Conservation (phyloP, 2,888 invertebrate species). For the Autographa gamma region DNA sequence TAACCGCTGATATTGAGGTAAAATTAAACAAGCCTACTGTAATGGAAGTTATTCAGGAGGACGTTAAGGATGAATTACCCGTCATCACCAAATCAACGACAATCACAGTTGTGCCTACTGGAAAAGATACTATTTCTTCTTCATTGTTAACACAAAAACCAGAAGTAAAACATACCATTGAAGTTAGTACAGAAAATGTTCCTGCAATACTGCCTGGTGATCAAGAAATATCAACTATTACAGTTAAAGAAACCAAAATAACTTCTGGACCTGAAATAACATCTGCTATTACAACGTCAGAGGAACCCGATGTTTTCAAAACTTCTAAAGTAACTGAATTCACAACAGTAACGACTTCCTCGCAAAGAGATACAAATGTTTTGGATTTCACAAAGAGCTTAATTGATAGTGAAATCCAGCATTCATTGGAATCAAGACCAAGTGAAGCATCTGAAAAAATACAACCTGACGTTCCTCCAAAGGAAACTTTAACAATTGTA, state of each 20-base stretch:
- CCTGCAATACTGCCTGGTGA: slow-evolving; percentile 18
- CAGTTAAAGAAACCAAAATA: slow-evolving; percentile 32
- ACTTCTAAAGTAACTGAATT: slow-evolving; percentile 29
- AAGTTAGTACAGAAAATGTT: slow-evolving; percentile 10
- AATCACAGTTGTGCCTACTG: slow-evolving; percentile 23
- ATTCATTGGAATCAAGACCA: slow-evolving; percentile 21
- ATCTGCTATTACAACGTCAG: slow-evolving; percentile 15
- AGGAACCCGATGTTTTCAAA: slow-evolving; percentile 22
- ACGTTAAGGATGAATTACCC: slow-evolving; percentile 19
- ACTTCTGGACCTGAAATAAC: slow-evolving; percentile 23
- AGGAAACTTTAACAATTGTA: slow-evolving; percentile 17
- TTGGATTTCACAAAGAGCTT: slow-evolving; percentile 36
- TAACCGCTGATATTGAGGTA: slow-evolving; percentile 72
- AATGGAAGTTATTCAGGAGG: slow-evolving; percentile 39
- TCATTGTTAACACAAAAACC: slow-evolving; percentile 19
- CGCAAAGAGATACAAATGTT: slow-evolving; percentile 21
- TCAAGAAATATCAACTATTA: slow-evolving; percentile 14
- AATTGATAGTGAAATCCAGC: slow-evolving; percentile 33
- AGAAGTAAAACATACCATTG: slow-evolving; percentile 19
- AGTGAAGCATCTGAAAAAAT: slow-evolving; percentile 28
- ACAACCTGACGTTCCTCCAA: slow-evolving; percentile 17
- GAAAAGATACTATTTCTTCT: slow-evolving; percentile 34
- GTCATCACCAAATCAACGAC: slow-evolving; percentile 31
- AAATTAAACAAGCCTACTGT: slow-evolving; percentile 59
- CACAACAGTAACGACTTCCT: slow-evolving; percentile 31